Base-by-base conservation (phyloP, 2,888 invertebrate species). In the Pemphredon lugubris region DNA sequence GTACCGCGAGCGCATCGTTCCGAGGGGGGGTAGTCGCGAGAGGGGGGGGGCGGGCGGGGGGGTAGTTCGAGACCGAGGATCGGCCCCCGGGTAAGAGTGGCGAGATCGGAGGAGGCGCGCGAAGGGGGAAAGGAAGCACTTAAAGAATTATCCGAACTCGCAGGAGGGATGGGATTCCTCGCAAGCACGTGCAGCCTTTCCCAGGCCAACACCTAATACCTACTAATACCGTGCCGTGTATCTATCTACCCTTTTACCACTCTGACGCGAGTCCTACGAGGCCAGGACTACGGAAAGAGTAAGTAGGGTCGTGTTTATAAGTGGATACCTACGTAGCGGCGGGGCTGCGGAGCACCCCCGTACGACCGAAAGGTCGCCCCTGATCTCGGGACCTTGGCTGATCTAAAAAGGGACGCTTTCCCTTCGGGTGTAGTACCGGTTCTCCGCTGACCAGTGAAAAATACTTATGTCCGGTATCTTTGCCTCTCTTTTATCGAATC, bases 61-160 rank as follows among this genome's bases (percentile, higher is more conserved):
- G 47, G 59, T 73, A 74, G 75, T 69, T 79, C 72, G 74, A 69
- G 75, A 73, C 75, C 75, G 72, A 73, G 82, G 73, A 79, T 77
- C 70, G 81, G 68, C 81, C 79, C 73, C 76, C 77, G 79, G 77
- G 77, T 77, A 76, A 76, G 75, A 71, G 81, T 54, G 71, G 67
- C 69, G 69, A 63, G 77, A 67, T 64, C 73, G 77, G 65, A 61
- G 79, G 70, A 58, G 61, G 55, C 64, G 55, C 64, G 66, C 11
- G 71, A 75, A 76, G 79, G 83, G 83, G 80, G 83, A 82, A 84
- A 87, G 87, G 88, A 88, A 89, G 89, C 89, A 89, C 89, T 89
- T 89, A 89, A 89, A 89, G 89, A 89, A 89, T 89, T 89, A 89
- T 89, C 89, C 87, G 87, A 89, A 88, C 88, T 86, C 88, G 83